Base-by-base conservation (phyloP, 92 coral and sea anemone genomes). In the Heliopora coerulea region DNA sequence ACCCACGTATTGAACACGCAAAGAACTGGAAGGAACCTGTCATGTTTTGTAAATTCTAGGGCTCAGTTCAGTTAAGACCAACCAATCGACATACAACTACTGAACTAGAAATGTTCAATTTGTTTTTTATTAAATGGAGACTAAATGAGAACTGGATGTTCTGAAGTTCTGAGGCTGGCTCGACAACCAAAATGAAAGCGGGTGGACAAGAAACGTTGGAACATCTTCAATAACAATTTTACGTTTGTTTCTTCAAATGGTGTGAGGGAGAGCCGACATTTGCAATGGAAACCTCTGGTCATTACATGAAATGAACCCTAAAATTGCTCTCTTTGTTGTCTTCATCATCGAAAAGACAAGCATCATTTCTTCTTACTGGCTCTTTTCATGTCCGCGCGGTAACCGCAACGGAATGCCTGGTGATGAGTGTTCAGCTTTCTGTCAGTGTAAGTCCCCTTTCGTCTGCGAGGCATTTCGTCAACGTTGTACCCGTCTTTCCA, bases 391-490 rank as follows among this genome's bases (percentile, higher is more conserved):
- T 82, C 88, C 91, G 70, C 96, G 83, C 62, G 96, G 98, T 25
- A 93, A 82, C 83, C 95, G 88, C n/a, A 29, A 72, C 7, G 96
- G 98, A 28, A 79, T 56, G 35, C 89, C 90, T 13, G 98, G 98
- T 28, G 91, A 93, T 60, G 60, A 56, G n/a, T 93, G 96, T 62
- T 93, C 95, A 48, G 89, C 72, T 25, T 88, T 90, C 60, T 93
- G 98, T 80, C 91, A 84, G n/a, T 93, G 98, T 52, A 88, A 85
- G 23, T 40, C 74, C 8, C 89, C 88, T 59, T 83, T 86, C 80
- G 83, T 96, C 27, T 93, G 98, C 85, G 93, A 86, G 73, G 96
- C 96, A 48, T 96, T 96, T 63, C 65, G 85, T 33, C 96, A 93
- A 84, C 83, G 78, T 50, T 93, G 98, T 57, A 87, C 79, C 29